Percentiles rank a stretch among this genome's conserved stretches.
These are phyloP conservation scores for Taxidea taxus DNA, from an alignment of 2,113 vertebrate species.

Conservation along the genomic window DNA sequence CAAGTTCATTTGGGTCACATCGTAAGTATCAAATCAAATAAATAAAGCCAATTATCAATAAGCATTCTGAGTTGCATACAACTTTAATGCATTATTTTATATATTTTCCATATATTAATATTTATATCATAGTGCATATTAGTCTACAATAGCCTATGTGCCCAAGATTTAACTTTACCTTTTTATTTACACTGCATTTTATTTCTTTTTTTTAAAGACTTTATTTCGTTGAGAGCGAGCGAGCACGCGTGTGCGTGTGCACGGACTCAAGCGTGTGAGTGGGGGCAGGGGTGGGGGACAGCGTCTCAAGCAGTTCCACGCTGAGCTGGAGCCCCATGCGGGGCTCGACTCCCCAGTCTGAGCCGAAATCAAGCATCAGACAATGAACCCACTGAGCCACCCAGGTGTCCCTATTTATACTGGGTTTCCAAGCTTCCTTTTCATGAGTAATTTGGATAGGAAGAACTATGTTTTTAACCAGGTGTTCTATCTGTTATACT, in stretches of 20 bases:
- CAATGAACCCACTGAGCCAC: not conserved
- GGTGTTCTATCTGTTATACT: not conserved
- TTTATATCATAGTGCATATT: not conserved
- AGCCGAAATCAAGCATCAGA: not conserved
- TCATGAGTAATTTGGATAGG: not conserved
- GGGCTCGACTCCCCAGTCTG: not conserved
- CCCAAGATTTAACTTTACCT: not conserved
- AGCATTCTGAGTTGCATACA: not conserved
- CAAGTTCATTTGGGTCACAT: not conserved
- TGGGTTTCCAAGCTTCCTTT: slow-evolving; percentile 9
- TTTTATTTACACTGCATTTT: not conserved
- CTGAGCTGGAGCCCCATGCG: not conserved
- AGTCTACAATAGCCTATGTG: not conserved
- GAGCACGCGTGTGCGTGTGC: fast-evolving
- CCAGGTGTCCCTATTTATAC: not conserved
- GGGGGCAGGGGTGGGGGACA: not conserved
- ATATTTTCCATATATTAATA: not conserved
- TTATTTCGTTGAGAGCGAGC: not conserved
- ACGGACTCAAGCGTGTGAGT: too few relatives aligned
- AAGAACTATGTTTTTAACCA: not conserved
- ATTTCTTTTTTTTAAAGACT: not conserved
- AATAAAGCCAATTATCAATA: not conserved
- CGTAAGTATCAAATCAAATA: not conserved
- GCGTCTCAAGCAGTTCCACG: not conserved
- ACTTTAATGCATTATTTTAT: not conserved